Evolutionary conservation across 1,140 invertebrate genomes (phyloP), one percentile per base, ranked within the genome.

Genomic region (Tenebrio molitor): DNA sequence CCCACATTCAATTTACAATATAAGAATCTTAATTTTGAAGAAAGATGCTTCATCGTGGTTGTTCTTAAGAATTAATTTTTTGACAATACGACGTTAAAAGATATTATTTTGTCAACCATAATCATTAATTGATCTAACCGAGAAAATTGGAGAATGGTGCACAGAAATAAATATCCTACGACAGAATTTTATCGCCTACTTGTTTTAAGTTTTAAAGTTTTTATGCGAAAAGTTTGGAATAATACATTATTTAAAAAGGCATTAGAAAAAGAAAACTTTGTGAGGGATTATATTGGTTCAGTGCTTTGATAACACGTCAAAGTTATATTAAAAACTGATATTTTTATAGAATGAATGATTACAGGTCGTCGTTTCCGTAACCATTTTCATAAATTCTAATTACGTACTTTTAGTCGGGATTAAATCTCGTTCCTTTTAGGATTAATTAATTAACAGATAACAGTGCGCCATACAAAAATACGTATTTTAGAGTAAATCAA

Each of bases 231-330:
- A 58, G 21, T 58, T 58, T 58, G n/a, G 12, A 58, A 58, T 23
- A 58, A 58, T 58, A 58, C 50, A 58, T 58, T 58, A 58, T 58
- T 58, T 58, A 58, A 58, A 58, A 58, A 58, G 50, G 23, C 50
- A 58, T 58, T 58, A 58, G 50, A 14, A 58, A 58, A 29, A 25
- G 19, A 12, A 58, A 58, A 29, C 23, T 58, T 58, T 58, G 21
- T 58, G 12, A 25, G 23, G 23, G 50, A 58, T 58, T 58, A 58
- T 58, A n/a, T 25, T 58, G 23, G 23, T 58, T 21, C 23, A 29
- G 23, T 58, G 29, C 50, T 58, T 58, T 58, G 17, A 58, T 29
- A 58, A 58, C 50, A 29, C 14, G 23, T 25, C 23, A 12, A 58
- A 58, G 50, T 58, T 29, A 15, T 29, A 10, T 58, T 15, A 15